Evolutionary conservation across 2,797 vertebrate genomes (phyloP), one percentile per base, ranked within the genome.

Genomic region (Epinephelus awoara): DNA sequence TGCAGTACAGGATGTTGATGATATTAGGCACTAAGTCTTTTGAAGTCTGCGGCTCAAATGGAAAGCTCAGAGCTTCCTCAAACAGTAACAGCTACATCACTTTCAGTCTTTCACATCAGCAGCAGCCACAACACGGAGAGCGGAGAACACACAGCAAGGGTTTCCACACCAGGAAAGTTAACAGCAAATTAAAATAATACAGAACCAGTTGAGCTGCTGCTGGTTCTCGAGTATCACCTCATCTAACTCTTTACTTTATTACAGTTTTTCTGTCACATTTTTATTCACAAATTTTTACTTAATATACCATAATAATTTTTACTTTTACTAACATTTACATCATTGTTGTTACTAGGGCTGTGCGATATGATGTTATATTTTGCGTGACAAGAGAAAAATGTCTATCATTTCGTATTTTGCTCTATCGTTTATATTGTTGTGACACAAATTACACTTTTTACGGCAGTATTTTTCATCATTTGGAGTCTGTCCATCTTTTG

Each of bases 1-100:
- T 58, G 63, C 67, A 17, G 59, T 29, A 25, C 63, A 62, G 61
- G 76, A 72, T 70, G 71, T 5, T 75, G 76, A 76, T 73, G 67
- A 40, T 58, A 69, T 69, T 56, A 64, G 75, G 65, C 50, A 42
- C 19, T 18, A 25, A 80, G 25, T 23, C 72, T 80, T 85, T 70
- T 83, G 79, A 84, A 80, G 78, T 68, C 10, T 0, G 56, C 13
- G 7, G 67, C 57, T 83, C 40, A n/a, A 57, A 80, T 57, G 25
- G 52, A 67, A 67, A 76, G 75, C 80, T 78, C 72, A 59, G 78
- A 78, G 64, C 50, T 49, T 68, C 54, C 44, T 76, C 12, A 15
- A 5, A 23, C 75, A 23, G 74, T 52, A 73, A 69, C 68, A 77
- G 57, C 64, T 17, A 29, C 62, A 72, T 64, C 71, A 66, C 62